Evolutionary conservation across 1,140 invertebrate genomes (phyloP).

Genomic region (Hylaeus anthracinus): DNA sequence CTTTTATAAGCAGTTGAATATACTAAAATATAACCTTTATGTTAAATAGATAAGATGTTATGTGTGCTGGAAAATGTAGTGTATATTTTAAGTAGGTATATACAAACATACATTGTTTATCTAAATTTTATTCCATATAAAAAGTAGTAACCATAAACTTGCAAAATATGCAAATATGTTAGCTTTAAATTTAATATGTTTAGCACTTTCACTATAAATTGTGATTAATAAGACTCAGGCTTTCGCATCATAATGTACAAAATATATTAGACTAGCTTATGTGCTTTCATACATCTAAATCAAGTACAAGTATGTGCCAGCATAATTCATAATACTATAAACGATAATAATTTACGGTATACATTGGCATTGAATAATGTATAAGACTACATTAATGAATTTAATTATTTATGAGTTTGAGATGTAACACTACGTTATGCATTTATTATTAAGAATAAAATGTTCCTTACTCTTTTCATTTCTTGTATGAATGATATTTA

Average conservation of each 20-base stretch:
- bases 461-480: not conserved
- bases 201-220: no score
- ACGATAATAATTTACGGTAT: not conserved
- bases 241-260: slow-evolving; percentile 27
- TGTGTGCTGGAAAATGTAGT: not conserved
- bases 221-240: slow-evolving; percentile 7
- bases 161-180: slow-evolving; percentile 9
- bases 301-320: slow-evolving; percentile 32
- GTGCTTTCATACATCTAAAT: slow-evolving; percentile 27
- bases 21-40: slow-evolving; percentile 13
- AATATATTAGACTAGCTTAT: slow-evolving; percentile 29
- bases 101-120: no score
- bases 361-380: not conserved
- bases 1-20: slow-evolving; percentile 10
- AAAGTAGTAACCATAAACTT: slow-evolving; percentile 10
- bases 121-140: not conserved
- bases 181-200: no score
- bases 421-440: not conserved
- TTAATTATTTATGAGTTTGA: not conserved
- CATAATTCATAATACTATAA: not conserved
- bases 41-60: slow-evolving; percentile 13
- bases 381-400: slow-evolving; percentile 1
- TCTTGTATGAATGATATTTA: not conserved
- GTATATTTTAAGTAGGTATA: not conserved
- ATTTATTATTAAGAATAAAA: not conserved